Evolutionary conservation across 2,113 vertebrate species (phyloP).

Genomic region (Spheniscus mendiculus): DNA sequence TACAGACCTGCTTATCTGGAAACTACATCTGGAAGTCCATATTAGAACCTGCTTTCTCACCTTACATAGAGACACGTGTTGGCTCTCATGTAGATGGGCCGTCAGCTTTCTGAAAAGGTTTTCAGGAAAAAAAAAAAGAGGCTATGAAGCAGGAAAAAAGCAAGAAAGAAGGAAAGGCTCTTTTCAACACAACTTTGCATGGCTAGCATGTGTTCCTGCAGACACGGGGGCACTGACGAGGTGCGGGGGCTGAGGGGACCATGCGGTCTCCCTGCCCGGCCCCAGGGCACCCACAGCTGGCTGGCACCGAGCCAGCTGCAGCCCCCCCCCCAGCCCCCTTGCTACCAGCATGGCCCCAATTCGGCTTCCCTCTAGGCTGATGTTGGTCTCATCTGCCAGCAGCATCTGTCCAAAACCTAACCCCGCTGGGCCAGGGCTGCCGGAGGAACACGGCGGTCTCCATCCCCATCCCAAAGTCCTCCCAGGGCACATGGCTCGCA

Average conservation of each 20-base stretch:
- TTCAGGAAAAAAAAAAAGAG: not conserved
- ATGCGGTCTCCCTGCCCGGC: not conserved
- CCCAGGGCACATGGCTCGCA: not conserved
- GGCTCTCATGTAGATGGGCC: fast-evolving
- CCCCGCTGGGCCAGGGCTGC: not conserved
- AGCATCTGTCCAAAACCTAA: not conserved
- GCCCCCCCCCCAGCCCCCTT: not conserved
- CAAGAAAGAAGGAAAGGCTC: not conserved
- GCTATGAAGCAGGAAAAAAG: not conserved
- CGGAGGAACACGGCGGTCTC: not conserved
- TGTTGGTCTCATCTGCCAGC: not conserved
- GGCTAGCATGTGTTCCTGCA: not conserved
- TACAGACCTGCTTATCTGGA: not conserved
- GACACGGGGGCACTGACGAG: not conserved
- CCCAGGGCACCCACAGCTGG: not conserved
- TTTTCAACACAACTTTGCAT: not conserved
- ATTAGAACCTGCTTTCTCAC: not conserved
- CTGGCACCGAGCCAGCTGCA: fast-evolving
- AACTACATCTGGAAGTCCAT: not conserved
- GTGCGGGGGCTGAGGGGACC: not conserved
- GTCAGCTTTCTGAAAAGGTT: not conserved
- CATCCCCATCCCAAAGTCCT: not conserved
- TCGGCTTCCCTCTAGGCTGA: not conserved
- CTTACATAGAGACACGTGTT: not conserved
- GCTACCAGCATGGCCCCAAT: not conserved